Evolutionary conservation across 1,140 invertebrate genomes (phyloP), one percentile per base, ranked within the genome.

Genomic region (Micrasema longulum): DNA sequence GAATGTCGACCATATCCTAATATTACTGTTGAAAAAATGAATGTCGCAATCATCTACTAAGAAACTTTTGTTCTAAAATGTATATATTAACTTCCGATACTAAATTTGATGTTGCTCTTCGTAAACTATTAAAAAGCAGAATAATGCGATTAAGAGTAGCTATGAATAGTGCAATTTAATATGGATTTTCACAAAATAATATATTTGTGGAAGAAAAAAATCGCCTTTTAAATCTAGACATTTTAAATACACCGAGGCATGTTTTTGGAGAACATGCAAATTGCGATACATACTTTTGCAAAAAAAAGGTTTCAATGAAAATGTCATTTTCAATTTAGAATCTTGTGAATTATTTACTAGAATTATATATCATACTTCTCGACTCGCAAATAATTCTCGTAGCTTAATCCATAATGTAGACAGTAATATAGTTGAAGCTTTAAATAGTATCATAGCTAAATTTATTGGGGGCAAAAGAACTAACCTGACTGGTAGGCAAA

Each of bases 21-120:
- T 7, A 43, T 79, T 4, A 65, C 68, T 16, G 77, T 83, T 2
- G 76, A 78, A 73, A 86, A 85, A 79, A 76, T 38, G 75, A 81
- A 78, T 80, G 79, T 69, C 55, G 55, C 16, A 80, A 80, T 73
- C 74, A 80, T 53, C 23, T 79, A 22, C 64, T 78, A 2, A 52
- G 76, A 52, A 79, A 78, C 62, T 48, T 76, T 10, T 52, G 77
- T 52, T 75, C 72, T 45, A 74, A 78, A 68, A 31, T 77, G 18
- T 2, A 36, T n/a, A 7, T 26, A 11, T 10, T 76, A 3, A 43
- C 11, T 5, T 72, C 18, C 4, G 60, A 43, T 43, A 43, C 41
- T n/a, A 43, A 11, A 2, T 43, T n/a, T 43, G 2, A 11, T 16
- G 2, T 43, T n/a, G 3, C 41, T n/a, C 14, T n/a, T 2, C 10